phyloP scores from a whole-genome alignment of 2,888 invertebrate species.

The Argyra leucocephala region DNA sequence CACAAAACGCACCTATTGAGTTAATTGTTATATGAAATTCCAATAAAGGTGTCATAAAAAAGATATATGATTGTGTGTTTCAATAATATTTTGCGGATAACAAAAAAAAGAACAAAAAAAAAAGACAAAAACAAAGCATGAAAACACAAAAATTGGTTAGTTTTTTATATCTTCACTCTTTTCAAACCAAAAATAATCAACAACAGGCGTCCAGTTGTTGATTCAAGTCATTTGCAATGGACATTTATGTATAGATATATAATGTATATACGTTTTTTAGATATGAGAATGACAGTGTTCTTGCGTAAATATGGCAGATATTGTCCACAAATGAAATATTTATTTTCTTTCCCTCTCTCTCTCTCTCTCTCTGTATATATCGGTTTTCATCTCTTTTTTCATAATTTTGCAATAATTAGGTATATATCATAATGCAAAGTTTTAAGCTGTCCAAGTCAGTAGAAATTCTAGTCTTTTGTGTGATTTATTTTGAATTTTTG shows the following conservation, averaged over 20 bases:
- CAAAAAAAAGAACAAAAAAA: background rate
- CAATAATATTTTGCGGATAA: slow-evolving; percentile 1
- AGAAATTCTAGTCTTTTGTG: background rate
- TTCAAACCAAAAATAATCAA: background rate
- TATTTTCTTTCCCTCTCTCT: no score
- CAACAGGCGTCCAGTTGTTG: background rate
- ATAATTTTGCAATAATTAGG: no score
- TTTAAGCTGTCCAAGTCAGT: background rate
- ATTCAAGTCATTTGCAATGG: background rate
- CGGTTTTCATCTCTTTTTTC: no score
- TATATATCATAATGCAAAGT: background rate
- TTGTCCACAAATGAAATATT: background rate
- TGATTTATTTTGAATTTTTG: slow-evolving; percentile 1
- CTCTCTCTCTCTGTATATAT: no score
- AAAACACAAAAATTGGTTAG: background rate
- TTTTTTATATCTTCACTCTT: background rate
- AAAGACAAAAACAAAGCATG: no score
- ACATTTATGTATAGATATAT: background rate
- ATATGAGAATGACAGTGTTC: background rate
- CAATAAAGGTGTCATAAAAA: slow-evolving; percentile 8
- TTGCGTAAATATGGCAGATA: slow-evolving; percentile 5
- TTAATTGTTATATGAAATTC: slow-evolving; percentile 9
- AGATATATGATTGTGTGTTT: slow-evolving; percentile 1
- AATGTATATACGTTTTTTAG: background rate
- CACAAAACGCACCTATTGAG: slow-evolving; percentile 7